Evolutionary conservation across 2,797 vertebrate genomes (phyloP).

Genomic region (Rhabdomys pumilio): DNA sequence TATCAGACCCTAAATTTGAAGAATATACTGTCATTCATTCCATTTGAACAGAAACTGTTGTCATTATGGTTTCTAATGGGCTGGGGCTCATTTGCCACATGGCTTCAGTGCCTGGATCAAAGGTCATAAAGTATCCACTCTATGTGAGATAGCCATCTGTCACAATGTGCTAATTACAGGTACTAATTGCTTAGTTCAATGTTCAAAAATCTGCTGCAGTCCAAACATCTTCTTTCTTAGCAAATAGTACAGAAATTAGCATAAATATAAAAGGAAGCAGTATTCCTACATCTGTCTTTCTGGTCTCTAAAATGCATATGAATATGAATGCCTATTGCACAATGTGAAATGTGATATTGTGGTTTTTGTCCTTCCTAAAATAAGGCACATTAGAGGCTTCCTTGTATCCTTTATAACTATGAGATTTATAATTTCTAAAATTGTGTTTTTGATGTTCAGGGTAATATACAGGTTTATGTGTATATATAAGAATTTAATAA

Average conservation of each 20-base stretch:
- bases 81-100: slow-evolving; percentile 1
- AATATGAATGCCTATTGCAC: background rate
- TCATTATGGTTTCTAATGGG: slow-evolving; percentile 4
- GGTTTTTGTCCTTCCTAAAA: background rate
- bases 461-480: background rate
- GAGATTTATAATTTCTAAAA: background rate
- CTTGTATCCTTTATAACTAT: background rate
- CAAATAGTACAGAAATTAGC: background rate
- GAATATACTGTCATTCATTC: background rate
- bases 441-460: background rate
- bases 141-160: background rate
- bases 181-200: background rate
- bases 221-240: background rate
- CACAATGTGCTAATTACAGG: background rate
- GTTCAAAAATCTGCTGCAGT: background rate
- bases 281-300: background rate
- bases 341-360: background rate
- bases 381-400: background rate
- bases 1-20: slow-evolving; percentile 17
- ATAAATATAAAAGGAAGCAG: background rate
- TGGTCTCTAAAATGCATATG: background rate
- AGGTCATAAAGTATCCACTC: background rate
- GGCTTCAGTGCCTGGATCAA: background rate
- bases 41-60: background rate
- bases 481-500: background rate